Base-by-base conservation (phyloP, 2,888 invertebrate species). In the Barypeithes pellucidus region DNA sequence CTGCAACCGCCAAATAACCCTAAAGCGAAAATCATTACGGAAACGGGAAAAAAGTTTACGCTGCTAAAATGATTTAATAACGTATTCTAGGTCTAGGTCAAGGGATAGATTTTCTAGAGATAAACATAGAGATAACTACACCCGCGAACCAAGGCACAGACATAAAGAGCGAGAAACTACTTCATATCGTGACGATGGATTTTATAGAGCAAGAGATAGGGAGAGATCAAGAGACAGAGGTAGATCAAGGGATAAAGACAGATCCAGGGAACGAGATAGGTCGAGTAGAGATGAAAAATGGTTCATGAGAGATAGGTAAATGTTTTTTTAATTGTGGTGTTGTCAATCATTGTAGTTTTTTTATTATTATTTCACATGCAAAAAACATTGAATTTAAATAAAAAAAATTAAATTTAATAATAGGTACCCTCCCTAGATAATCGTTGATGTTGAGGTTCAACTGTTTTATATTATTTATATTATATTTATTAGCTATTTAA, bases 241-340 rank as follows among this genome's bases (percentile, higher is more conserved):
- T n/a, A 67, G 61, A 7, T 57, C 57, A 20, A 50, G 78, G 67
- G 60, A 59, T 52, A 29, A 66, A 52, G 39, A 76, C 67, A 67
- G 77, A 62, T 60, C 59, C 7, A 62, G 29, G 14, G 80, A 81
- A 71, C 77, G 73, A 24, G 77, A 73, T 80, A 80, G 63, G 79
- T 84, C 76, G 81, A 84, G 84, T 76, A 88, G 83, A 79, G 89
- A 80, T 80, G 82, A 88, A 83, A 87, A 80, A 77, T 82, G 81
- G 81, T 79, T 78, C 71, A 76, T 79, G 76, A 78, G 79, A 75
- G 82, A 83, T 18, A 82, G 81, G 82, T 66, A 66, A 77, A 61
- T 68, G n/a, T n/a, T n/a, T n/a, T n/a, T n/a, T n/a, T n/a, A 24
- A 24, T 24, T 24, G 24, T 24, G 24, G 5, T 24, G n/a, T n/a